Evolutionary conservation across 2,797 vertebrate genomes (phyloP).

Genomic region (Trematomus bernacchii): DNA sequence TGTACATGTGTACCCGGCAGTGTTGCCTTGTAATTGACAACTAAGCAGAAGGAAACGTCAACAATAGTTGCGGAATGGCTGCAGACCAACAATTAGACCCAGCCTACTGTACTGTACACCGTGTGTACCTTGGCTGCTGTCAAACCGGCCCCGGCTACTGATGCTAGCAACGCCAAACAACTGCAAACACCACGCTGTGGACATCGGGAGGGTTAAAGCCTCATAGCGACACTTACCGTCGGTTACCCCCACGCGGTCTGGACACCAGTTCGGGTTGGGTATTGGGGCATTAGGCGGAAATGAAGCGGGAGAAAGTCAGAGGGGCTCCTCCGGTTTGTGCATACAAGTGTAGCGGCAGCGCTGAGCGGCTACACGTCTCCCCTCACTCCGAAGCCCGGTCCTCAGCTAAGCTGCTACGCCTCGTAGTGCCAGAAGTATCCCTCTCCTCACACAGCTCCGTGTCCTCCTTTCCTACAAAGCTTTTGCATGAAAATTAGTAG

Average conservation of each 20-base stretch:
- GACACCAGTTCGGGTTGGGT: slow-evolving; percentile 37
- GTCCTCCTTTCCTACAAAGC: slow-evolving; percentile 26
- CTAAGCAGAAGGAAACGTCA: slow-evolving; percentile 22
- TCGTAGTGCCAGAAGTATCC: slow-evolving; percentile 56
- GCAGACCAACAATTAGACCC: neutral
- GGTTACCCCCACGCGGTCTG: slow-evolving; percentile 41
- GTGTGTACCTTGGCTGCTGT: slow-evolving; percentile 58
- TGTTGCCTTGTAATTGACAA: neutral
- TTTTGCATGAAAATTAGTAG: slow-evolving; percentile 31
- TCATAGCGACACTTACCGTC: slow-evolving; percentile 72
- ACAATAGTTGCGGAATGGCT: slow-evolving; percentile 21
- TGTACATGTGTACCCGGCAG: neutral
- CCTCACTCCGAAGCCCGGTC: slow-evolving; percentile 38
- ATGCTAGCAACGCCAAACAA: slow-evolving; percentile 53
- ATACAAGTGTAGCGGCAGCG: slow-evolving; percentile 64
- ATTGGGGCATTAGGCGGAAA: slow-evolving; percentile 42
- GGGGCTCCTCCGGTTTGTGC: slow-evolving; percentile 67
- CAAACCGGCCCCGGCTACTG: slow-evolving; percentile 67
- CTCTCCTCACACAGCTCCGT: slow-evolving; percentile 29
- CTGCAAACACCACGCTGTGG: slow-evolving; percentile 37
- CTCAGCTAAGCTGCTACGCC: slow-evolving; percentile 60
- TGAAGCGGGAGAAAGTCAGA: slow-evolving; percentile 71
- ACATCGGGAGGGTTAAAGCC: neutral
- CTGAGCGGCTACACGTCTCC: slow-evolving; percentile 43
- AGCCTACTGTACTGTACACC: slow-evolving; percentile 3